A percentile compares a stretch with the other conserved stretches of the same genome.
These are phyloP conservation scores for Agelastica alni DNA, from an alignment of 2,888 invertebrate genomes.

Conservation along the genomic window DNA sequence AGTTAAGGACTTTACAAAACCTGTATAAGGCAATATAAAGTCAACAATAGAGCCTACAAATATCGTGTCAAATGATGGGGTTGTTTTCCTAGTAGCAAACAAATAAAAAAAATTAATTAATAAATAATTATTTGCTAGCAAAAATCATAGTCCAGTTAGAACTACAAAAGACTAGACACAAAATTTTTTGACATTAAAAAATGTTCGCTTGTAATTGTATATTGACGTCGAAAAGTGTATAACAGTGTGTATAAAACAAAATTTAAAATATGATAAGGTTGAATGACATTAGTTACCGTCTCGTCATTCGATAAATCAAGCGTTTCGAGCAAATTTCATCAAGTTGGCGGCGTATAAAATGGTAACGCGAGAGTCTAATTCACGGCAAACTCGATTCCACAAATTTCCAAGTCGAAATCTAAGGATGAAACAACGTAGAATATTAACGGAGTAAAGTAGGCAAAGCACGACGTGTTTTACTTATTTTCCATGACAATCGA, in stretches of 20 bases:
- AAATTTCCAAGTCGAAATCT: slow-evolving; percentile 43
- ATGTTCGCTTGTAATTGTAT: not conserved
- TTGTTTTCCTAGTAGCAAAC: too few relatives aligned
- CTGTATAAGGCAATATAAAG: too few relatives aligned
- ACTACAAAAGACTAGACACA: too few relatives aligned
- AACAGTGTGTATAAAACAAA: slow-evolving; percentile 5
- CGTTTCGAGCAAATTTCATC: slow-evolving; percentile 15
- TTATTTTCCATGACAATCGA: slow-evolving; percentile 12
- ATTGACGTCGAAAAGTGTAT: not conserved
- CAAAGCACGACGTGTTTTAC: slow-evolving; percentile 42
- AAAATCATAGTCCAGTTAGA: too few relatives aligned
- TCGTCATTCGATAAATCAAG: slow-evolving; percentile 16
- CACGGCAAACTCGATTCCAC: slow-evolving; percentile 33
- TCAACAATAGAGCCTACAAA: too few relatives aligned
- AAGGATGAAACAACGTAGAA: slow-evolving; percentile 55
- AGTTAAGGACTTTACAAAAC: too few relatives aligned
- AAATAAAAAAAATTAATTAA: too few relatives aligned
- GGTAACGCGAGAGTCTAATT: slow-evolving; percentile 15
- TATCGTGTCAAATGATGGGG: too few relatives aligned
- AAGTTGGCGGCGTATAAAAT: slow-evolving; percentile 11
- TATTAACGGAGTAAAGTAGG: slow-evolving; percentile 54
- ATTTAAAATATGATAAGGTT: slow-evolving; percentile 12
- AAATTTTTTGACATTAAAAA: too few relatives aligned
- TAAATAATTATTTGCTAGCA: too few relatives aligned
- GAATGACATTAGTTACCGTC: slow-evolving; percentile 5